These are phyloP conservation scores for Drosophila anomelani DNA, from an alignment of 2,888 invertebrate genomes.

Conservation along the genomic window DNA sequence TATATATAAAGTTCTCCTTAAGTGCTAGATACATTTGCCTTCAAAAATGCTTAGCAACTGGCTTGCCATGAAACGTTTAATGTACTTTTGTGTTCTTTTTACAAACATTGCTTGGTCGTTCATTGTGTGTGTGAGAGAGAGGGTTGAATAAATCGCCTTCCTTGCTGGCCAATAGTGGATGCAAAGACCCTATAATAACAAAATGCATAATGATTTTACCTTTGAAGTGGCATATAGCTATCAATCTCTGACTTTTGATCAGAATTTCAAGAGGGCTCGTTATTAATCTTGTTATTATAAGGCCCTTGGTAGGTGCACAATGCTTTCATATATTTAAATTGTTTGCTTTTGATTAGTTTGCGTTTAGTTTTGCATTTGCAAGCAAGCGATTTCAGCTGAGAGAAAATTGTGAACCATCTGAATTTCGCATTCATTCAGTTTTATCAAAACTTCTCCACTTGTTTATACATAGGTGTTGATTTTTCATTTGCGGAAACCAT, in stretches of 20 bases:
- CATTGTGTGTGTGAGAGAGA: slow-evolving; percentile 38
- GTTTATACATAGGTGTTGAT: slow-evolving; percentile 42
- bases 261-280: neutral
- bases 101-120: slow-evolving; percentile 70
- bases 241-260: neutral
- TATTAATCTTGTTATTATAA: neutral
- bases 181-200: neutral
- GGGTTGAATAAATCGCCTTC: slow-evolving; percentile 29
- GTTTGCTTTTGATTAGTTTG: slow-evolving; percentile 54
- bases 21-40: slow-evolving; percentile 68
- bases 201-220: neutral
- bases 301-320: neutral
- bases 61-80: slow-evolving; percentile 71
- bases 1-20: slow-evolving; percentile 70
- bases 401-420: slow-evolving; percentile 24
- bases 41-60: slow-evolving; percentile 71
- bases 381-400: slow-evolving; percentile 70
- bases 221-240: neutral
- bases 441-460: slow-evolving; percentile 54
- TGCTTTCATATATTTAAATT: slow-evolving; percentile 11
- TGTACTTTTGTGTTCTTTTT: slow-evolving; percentile 54
- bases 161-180: slow-evolving; percentile 28
- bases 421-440: slow-evolving; percentile 23
- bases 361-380: slow-evolving; percentile 16
- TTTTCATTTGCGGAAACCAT: slow-evolving; percentile 77